Conservation (phyloP, 2,113 vertebrate species). For the Hippotragus niger region DNA sequence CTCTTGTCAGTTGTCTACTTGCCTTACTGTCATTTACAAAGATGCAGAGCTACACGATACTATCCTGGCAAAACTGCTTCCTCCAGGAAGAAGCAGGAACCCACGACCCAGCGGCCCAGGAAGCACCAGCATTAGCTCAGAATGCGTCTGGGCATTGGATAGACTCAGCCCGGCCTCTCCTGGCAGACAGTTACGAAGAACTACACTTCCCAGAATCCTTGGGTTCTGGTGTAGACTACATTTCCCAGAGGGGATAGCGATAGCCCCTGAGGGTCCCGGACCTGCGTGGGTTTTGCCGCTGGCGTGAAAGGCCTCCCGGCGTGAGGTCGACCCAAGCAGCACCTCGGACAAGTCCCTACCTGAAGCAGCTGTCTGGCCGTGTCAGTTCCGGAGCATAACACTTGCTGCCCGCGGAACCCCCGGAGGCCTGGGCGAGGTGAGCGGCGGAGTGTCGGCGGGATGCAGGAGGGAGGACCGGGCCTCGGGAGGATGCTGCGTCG, state of each 20-base stretch:
- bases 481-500: neutral
- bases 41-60: neutral
- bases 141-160: accelerated
- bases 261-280: neutral
- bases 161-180: too few species aligned
- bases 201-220: slow-evolving; percentile 43
- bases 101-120: neutral
- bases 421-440: neutral
- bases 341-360: accelerated
- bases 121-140: neutral
- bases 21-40: neutral
- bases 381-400: neutral
- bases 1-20: neutral
- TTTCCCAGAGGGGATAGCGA: neutral
- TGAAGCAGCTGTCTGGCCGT: neutral
- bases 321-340: neutral
- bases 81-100: neutral
- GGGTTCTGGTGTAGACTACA: neutral
- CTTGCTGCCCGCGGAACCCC: neutral
- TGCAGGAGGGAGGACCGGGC: neutral
- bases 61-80: neutral
- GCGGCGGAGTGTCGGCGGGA: neutral
- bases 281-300: accelerated
- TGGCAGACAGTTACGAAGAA: neutral
- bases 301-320: accelerated